Conservation (phyloP, 2,113 vertebrate genomes). For the Oceanites oceanicus region DNA sequence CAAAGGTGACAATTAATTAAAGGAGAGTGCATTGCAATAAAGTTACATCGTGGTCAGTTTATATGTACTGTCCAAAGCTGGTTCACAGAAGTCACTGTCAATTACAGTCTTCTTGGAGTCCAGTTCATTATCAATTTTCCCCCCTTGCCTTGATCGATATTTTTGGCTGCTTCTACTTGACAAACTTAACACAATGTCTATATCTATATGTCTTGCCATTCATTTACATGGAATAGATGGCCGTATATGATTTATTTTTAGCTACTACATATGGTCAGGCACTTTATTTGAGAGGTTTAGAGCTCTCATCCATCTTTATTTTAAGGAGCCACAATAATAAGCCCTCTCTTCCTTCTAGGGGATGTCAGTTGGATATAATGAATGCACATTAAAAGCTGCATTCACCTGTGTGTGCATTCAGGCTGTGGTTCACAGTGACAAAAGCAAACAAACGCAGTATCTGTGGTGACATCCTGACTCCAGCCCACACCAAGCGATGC, state of each 20-base stretch:
- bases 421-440: conserved; percentile 1
- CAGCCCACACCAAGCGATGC: background rate
- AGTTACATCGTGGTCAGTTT: conserved; percentile 70
- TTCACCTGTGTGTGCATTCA: conserved; percentile 43
- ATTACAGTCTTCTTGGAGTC: conserved; percentile 72
- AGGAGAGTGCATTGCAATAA: conserved; percentile 70
- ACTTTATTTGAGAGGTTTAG: conserved; percentile 65
- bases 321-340: conserved; percentile 59
- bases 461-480: conserved; percentile 15
- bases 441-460: conserved; percentile 42
- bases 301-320: conserved; percentile 66
- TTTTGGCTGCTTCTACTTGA: conserved; percentile 70
- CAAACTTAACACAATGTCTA: conserved; percentile 67
- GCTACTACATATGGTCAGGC: conserved; percentile 40
- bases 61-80: conserved; percentile 64
- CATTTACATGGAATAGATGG: conserved; percentile 71
- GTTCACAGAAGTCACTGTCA: conserved; percentile 73
- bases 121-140: conserved; percentile 71
- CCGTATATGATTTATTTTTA: conserved; percentile 68
- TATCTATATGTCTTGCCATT: conserved; percentile 65
- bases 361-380: conserved; percentile 57
- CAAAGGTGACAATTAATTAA: conserved; percentile 81
- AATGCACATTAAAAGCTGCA: conserved; percentile 59
- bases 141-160: conserved; percentile 71
- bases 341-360: conserved; percentile 29